Evolutionary conservation across 2,797 vertebrate species (phyloP).

Genomic region (Gymnopithys bicolor): DNA sequence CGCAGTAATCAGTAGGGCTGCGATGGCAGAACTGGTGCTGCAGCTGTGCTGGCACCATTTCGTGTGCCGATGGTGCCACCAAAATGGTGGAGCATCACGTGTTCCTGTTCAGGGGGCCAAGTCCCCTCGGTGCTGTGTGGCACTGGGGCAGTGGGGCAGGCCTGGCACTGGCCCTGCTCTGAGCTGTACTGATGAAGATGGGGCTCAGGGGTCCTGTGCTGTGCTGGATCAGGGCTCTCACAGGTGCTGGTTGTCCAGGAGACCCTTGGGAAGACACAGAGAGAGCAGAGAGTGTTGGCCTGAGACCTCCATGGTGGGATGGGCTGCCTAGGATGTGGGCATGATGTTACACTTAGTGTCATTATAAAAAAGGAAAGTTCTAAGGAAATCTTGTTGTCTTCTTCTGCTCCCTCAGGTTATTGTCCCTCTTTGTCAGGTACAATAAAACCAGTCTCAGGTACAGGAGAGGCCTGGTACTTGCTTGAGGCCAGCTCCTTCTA

Average conservation of each 20-base stretch:
- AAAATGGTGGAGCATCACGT: neutral
- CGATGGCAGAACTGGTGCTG: neutral
- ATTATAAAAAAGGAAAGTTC: neutral
- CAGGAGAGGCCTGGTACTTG: neutral
- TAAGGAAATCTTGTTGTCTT: neutral
- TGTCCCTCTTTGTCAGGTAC: neutral
- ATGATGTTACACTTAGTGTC: fast-evolving
- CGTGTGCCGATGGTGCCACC: fast-evolving
- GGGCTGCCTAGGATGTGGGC: fast-evolving
- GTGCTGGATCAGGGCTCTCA: fast-evolving
- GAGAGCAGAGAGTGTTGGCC: fast-evolving
- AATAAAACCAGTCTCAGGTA: neutral
- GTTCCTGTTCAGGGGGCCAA: fast-evolving
- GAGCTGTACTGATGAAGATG: fast-evolving
- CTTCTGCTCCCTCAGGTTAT: neutral
- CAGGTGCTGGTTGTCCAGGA: neutral
- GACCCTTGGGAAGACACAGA: neutral
- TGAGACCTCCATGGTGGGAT: fast-evolving
- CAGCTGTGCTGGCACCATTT: conserved; percentile 41
- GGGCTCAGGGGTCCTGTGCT: fast-evolving
- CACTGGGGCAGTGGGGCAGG: neutral
- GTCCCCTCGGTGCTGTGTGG: fast-evolving
- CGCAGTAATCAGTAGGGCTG: neutral
- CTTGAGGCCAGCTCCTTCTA: neutral
- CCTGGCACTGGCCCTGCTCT: fast-evolving